Conservation (phyloP, 2,797 vertebrate species). For the Eptatretus atami region DNA sequence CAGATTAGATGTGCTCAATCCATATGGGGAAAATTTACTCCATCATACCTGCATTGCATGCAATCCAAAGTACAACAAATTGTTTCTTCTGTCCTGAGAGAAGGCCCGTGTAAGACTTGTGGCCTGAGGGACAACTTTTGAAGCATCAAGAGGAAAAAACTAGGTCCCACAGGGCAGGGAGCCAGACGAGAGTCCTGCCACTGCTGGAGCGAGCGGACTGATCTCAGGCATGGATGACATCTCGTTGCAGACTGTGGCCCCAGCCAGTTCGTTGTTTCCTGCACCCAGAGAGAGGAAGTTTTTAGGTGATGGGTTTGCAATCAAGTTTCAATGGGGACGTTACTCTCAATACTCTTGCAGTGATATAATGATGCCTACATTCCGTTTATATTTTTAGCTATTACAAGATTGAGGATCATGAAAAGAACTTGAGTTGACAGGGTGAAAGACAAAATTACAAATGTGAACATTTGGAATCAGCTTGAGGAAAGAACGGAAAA, state of each 20-base stretch:
- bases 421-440: no score
- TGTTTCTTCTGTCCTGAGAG: slow-evolving; percentile 69
- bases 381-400: no score
- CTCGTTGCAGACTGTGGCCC: slow-evolving; percentile 62
- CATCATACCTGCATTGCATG: slow-evolving; percentile 43
- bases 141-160: slow-evolving; percentile 51
- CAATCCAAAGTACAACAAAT: slow-evolving; percentile 73
- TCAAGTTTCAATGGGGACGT: no score
- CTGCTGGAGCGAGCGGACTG: slow-evolving; percentile 32
- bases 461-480: no score
- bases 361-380: no score
- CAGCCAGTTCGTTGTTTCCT: slow-evolving; percentile 48
- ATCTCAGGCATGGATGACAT: slow-evolving; percentile 54
- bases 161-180: slow-evolving; percentile 14
- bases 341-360: no score
- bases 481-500: no score
- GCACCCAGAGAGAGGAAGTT: not conserved
- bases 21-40: no score
- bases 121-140: slow-evolving; percentile 41
- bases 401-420: no score
- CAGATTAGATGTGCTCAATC: no score
- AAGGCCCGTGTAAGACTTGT: slow-evolving; percentile 47
- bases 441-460: no score
- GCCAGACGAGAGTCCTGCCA: slow-evolving; percentile 21
- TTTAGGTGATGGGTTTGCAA: no score